Percentiles rank a stretch among this genome's conserved stretches.
Conservation (phyloP, 2,797 vertebrate genomes). For the Falco rusticolus region DNA sequence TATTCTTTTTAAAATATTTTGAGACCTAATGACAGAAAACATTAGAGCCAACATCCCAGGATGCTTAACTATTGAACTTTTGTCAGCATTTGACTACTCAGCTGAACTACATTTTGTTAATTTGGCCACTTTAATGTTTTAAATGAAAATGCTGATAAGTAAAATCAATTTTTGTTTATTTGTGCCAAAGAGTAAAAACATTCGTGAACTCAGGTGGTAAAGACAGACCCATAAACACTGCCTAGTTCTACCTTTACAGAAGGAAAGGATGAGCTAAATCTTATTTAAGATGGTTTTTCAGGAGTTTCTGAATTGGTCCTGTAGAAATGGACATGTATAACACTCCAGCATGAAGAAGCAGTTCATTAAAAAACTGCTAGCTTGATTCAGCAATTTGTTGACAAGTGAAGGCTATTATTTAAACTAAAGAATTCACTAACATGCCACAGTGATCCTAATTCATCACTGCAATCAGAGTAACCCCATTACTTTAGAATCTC, state of each 20-base stretch:
- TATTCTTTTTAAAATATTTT: conserved; percentile 53
- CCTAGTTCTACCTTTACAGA: background rate
- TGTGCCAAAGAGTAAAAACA: background rate
- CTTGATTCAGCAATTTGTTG: background rate
- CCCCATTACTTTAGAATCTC: background rate
- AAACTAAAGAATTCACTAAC: background rate
- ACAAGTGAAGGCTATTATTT: background rate
- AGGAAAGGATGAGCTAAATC: background rate
- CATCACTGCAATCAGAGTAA: background rate
- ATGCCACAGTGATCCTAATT: background rate
- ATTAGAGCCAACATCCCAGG: background rate
- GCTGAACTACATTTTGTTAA: background rate
- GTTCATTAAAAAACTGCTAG: background rate
- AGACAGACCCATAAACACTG: background rate
- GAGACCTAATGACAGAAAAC: conserved; percentile 19
- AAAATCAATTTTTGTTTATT: background rate
- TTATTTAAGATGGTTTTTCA: background rate
- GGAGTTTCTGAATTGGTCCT: background rate
- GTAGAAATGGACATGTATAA: background rate
- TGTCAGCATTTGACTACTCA: background rate
- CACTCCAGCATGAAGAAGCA: background rate
- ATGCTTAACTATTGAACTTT: conserved; percentile 28
- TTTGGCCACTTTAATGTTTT: background rate
- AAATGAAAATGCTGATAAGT: background rate
- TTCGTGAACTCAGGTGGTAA: background rate